Evolutionary conservation across 1,140 invertebrate genomes (phyloP).

Genomic region (Euura lappo): DNA sequence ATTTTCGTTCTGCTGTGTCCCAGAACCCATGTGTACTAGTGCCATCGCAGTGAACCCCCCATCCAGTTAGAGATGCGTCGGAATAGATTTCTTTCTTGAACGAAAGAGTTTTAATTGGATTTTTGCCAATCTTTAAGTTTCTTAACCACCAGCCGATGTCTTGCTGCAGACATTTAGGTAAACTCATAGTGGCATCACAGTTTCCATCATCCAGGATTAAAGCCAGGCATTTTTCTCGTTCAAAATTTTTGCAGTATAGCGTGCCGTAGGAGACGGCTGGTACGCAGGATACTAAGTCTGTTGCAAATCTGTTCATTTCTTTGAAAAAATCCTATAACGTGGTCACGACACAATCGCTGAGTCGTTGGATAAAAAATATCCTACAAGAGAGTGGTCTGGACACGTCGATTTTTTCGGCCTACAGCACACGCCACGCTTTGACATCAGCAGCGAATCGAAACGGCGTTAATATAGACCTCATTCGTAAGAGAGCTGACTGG

Average conservation of each 20-base stretch:
- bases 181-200: background rate
- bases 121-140: slow-evolving; percentile 17
- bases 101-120: slow-evolving; percentile 15
- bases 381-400: too few relatives aligned
- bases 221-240: slow-evolving; percentile 25
- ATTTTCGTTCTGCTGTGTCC: slow-evolving; percentile 20
- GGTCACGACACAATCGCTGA: too few relatives aligned
- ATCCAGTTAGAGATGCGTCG: slow-evolving; percentile 35
- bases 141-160: slow-evolving; percentile 34
- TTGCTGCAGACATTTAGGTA: background rate
- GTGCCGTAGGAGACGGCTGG: slow-evolving; percentile 22
- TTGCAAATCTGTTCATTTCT: too few relatives aligned
- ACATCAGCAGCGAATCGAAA: too few relatives aligned
- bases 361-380: too few relatives aligned
- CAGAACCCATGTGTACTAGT: slow-evolving; percentile 31
- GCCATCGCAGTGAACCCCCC: slow-evolving; percentile 31
- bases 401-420: too few relatives aligned
- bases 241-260: slow-evolving; percentile 26
- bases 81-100: slow-evolving; percentile 36
- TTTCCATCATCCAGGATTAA: background rate
- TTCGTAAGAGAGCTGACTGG: too few relatives aligned
- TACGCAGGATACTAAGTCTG: slow-evolving; percentile 21
- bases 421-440: too few relatives aligned
- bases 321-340: too few relatives aligned
- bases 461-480: too few relatives aligned